These are phyloP conservation scores for Phyllotreta cruciferae DNA, from an alignment of 2,888 invertebrate genomes.

Conservation along the genomic window DNA sequence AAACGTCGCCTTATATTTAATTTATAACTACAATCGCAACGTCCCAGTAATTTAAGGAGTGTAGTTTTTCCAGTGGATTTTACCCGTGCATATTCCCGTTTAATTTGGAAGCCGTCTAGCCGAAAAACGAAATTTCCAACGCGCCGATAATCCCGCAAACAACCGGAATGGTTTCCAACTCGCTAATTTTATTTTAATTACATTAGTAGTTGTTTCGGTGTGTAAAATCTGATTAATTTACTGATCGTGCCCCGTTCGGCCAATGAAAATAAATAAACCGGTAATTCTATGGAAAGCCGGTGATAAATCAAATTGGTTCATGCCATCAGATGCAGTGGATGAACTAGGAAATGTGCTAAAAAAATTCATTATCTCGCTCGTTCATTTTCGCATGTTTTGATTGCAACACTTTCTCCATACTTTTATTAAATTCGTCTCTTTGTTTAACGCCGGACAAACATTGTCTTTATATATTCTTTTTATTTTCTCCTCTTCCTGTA, in stretches of 20 bases:
- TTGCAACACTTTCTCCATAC: not conserved
- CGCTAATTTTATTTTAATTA: slow-evolving; percentile 3
- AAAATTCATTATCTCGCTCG: not conserved
- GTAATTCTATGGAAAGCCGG: slow-evolving; percentile 7
- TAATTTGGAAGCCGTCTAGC: too few species aligned
- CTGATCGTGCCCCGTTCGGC: not conserved
- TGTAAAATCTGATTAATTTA: slow-evolving; percentile 11
- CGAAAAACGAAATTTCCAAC: too few species aligned
- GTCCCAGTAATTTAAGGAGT: too few species aligned
- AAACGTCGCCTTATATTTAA: too few species aligned
- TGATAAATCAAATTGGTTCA: slow-evolving; percentile 12
- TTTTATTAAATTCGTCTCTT: too few species aligned
- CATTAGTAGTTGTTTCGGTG: slow-evolving; percentile 3
- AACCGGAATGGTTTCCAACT: slow-evolving; percentile 1
- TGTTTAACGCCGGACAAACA: too few species aligned
- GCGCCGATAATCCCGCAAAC: not conserved
- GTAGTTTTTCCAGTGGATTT: too few species aligned
- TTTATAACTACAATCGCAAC: too few species aligned
- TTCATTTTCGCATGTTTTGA: not conserved
- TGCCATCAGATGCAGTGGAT: slow-evolving; percentile 11
- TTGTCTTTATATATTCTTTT: too few species aligned
- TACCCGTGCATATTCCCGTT: too few species aligned
- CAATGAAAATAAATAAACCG: slow-evolving; percentile 15
- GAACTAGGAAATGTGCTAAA: slow-evolving; percentile 15
- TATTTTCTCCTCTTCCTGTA: too few species aligned